A percentile compares a stretch with the other conserved stretches of the same genome.
These are phyloP conservation scores for Geotrypetes seraphini DNA, from an alignment of 2,797 vertebrate species.

Conservation along the genomic window DNA sequence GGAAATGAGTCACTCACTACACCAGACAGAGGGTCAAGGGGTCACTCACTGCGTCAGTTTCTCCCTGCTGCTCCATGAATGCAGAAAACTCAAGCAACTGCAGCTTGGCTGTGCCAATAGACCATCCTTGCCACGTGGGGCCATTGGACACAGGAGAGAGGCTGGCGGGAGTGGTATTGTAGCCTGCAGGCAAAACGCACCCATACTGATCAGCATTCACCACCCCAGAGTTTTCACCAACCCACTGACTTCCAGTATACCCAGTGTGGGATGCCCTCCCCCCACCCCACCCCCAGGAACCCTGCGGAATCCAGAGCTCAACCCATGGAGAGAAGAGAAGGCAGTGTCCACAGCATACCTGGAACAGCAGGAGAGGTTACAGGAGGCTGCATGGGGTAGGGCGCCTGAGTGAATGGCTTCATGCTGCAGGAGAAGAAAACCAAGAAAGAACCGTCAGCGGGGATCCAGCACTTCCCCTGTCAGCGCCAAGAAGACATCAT, in stretches of 20 bases:
- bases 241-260: too few relatives aligned
- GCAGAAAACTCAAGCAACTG: slow-evolving; percentile 43
- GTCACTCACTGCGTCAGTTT: slow-evolving; percentile 39
- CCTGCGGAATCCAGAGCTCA: slow-evolving; percentile 25
- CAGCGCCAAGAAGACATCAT: too few relatives aligned
- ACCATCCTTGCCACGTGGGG: slow-evolving; percentile 42
- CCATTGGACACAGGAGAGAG: slow-evolving; percentile 15
- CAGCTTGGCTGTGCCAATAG: slow-evolving; percentile 40
- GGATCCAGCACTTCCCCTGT: too few relatives aligned
- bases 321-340: slow-evolving; percentile 29
- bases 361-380: slow-evolving; percentile 8
- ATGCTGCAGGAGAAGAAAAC: slow-evolving; percentile 23
- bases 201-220: too few relatives aligned
- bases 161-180: slow-evolving; percentile 30
- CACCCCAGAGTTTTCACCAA: too few relatives aligned
- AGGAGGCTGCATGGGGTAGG: slow-evolving; percentile 23
- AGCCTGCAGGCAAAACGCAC: slow-evolving; percentile 27
- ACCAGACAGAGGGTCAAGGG: too few relatives aligned
- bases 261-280: slow-evolving; percentile 15
- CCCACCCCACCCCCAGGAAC: too few relatives aligned
- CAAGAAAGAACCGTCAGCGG: too few relatives aligned
- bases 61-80: slow-evolving; percentile 40
- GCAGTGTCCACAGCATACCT: slow-evolving; percentile 13
- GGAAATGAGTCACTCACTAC: too few relatives aligned
- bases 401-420: slow-evolving; percentile 41